Percentiles rank a stretch among this genome's conserved stretches.
phyloP scores from a whole-genome alignment of 1,140 invertebrate genomes.

The Drosophila orena region DNA sequence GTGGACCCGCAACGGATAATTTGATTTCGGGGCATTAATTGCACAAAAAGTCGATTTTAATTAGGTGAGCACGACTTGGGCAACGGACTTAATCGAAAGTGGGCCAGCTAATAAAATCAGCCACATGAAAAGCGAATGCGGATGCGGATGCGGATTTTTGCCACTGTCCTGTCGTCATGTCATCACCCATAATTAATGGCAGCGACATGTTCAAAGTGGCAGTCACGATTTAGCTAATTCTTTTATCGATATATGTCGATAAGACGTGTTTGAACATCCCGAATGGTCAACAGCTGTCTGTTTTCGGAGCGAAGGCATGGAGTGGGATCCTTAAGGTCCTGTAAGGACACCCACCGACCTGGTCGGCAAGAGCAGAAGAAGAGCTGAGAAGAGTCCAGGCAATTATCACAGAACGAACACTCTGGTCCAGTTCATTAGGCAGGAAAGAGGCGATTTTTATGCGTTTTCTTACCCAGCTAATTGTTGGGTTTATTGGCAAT shows the following conservation, averaged over 20 bases:
- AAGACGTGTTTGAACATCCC: constrained; percentile 58
- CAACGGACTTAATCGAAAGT: constrained; percentile 63
- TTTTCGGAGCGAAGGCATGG: not conserved
- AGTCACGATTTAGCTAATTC: constrained; percentile 84
- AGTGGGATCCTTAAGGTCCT: constrained; percentile 2
- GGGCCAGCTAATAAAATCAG: constrained; percentile 78
- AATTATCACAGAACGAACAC: constrained; percentile 55
- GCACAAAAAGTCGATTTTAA: constrained; percentile 81
- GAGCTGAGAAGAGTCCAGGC: constrained; percentile 22
- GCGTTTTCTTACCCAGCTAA: constrained; percentile 20
- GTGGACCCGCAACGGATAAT: constrained; percentile 47
- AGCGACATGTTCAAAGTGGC: constrained; percentile 77
- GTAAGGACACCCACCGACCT: constrained; percentile 16
- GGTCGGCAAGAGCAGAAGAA: not conserved
- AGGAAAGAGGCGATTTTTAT: constrained; percentile 54
- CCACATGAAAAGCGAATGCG: constrained; percentile 25
- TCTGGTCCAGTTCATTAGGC: constrained; percentile 55
- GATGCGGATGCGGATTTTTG: constrained; percentile 18
- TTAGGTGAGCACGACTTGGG: constrained; percentile 58
- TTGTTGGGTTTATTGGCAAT: not conserved
- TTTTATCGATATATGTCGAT: constrained; percentile 83
- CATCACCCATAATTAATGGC: constrained; percentile 82
- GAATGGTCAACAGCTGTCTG: constrained; percentile 46
- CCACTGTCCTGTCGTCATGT: constrained; percentile 60
- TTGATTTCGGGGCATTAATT: constrained; percentile 80